Conservation (phyloP, 2,797 vertebrate species). For the Enoplosus armatus region DNA sequence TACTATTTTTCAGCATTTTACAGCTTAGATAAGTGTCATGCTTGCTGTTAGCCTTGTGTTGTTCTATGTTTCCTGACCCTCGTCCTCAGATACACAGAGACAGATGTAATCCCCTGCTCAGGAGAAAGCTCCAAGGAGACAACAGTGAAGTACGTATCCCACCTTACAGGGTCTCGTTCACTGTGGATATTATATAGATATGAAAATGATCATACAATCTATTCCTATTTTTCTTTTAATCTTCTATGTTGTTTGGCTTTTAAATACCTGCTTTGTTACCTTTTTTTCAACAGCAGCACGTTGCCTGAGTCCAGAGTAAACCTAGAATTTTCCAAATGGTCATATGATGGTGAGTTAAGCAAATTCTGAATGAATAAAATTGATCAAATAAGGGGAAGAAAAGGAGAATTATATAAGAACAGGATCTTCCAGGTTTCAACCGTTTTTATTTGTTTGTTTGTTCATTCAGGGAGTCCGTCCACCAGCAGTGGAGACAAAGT, state of each 20-base stretch:
- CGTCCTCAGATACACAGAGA: constrained; percentile 93
- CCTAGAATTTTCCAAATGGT: constrained; percentile 91
- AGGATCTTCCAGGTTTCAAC: background rate
- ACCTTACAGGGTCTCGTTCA: background rate
- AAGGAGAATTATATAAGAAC: background rate
- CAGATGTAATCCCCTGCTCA: constrained; percentile 94
- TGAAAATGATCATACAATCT: background rate
- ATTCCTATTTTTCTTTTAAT: background rate
- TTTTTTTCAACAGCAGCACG: constrained; percentile 82
- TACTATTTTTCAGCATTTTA: background rate
- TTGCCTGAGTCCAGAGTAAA: constrained; percentile 88
- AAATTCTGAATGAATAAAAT: background rate
- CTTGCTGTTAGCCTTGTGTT: constrained; percentile 4
- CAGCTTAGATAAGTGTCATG: background rate
- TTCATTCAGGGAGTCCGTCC: constrained; percentile 91
- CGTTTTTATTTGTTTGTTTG: background rate
- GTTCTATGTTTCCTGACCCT: constrained; percentile 82
- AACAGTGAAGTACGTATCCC: constrained; percentile 88
- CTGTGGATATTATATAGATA: background rate
- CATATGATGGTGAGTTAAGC: constrained; percentile 89
- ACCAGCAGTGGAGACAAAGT: constrained; percentile 95
- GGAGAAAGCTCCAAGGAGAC: constrained; percentile 92
- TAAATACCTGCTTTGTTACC: constrained; percentile 24
- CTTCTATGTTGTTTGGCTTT: background rate
- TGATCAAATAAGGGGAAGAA: background rate